Conservation (phyloP, 2,797 vertebrate species). For the Micrastur ruficollis region DNA sequence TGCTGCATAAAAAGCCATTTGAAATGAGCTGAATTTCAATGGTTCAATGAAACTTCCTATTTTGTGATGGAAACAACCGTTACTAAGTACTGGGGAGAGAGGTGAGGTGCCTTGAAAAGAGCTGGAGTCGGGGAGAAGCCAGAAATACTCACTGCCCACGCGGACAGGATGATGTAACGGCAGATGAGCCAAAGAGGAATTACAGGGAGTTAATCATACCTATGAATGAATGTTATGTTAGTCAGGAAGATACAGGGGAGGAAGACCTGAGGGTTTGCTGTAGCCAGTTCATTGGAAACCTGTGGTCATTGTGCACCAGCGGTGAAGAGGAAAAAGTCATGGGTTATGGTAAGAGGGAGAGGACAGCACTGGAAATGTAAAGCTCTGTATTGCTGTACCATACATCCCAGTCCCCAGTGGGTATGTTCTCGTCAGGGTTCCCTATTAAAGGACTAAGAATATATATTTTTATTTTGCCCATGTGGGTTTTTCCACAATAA, state of each 20-base stretch:
- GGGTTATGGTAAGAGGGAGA: neutral
- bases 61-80: neutral
- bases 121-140: neutral
- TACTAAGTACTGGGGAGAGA: neutral
- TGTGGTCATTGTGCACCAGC: neutral
- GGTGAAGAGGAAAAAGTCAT: neutral
- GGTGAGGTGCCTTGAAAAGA: conserved; percentile 12
- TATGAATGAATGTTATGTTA: neutral
- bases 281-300: neutral
- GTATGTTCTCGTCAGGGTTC: neutral
- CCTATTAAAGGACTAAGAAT: neutral
- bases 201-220: conserved; percentile 24
- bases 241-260: neutral
- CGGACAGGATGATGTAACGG: neutral
- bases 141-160: neutral
- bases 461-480: neutral
- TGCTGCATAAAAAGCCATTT: neutral
- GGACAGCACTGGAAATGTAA: neutral
- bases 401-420: neutral
- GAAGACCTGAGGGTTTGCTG: neutral
- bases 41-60: neutral
- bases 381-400: neutral
- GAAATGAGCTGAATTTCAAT: neutral
- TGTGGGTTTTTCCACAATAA: neutral
- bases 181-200: neutral